These are phyloP conservation scores for Hippopotamyrus pictus DNA, from an alignment of 2,797 vertebrate genomes.

Conservation along the genomic window DNA sequence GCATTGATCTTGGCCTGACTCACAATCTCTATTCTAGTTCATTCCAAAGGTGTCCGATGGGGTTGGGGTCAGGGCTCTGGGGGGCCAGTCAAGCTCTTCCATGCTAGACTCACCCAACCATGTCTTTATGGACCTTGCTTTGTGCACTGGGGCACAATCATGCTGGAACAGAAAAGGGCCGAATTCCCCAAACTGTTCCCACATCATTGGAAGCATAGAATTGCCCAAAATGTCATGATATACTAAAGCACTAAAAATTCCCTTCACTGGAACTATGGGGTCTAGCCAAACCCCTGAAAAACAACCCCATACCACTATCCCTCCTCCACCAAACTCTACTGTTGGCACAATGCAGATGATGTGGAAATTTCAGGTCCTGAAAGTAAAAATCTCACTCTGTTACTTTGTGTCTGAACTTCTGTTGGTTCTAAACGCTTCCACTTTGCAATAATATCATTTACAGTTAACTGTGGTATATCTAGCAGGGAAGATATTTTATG, in stretches of 20 bases:
- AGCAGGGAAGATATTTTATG: neutral
- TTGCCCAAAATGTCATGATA: neutral
- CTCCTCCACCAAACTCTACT: neutral
- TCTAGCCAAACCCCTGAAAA: neutral
- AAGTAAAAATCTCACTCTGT: neutral
- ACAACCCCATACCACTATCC: neutral
- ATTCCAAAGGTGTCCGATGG: neutral
- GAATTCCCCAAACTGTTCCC: neutral
- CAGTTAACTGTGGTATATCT: neutral
- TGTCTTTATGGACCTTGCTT: neutral
- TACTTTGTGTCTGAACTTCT: neutral
- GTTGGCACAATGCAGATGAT: neutral
- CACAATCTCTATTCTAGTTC: neutral
- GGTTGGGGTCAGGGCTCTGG: neutral
- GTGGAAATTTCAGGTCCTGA: neutral
- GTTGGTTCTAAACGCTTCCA: neutral
- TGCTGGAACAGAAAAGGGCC: neutral
- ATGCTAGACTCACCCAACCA: neutral
- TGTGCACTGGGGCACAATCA: neutral
- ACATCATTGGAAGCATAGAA: neutral
- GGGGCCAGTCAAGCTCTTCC: neutral
- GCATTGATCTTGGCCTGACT: neutral
- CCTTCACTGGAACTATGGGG: neutral
- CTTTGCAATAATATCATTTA: neutral
- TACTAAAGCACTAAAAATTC: neutral